These are phyloP conservation scores for Drosophila neotestacea DNA, from an alignment of 2,888 invertebrate genomes.

Conservation along the genomic window DNA sequence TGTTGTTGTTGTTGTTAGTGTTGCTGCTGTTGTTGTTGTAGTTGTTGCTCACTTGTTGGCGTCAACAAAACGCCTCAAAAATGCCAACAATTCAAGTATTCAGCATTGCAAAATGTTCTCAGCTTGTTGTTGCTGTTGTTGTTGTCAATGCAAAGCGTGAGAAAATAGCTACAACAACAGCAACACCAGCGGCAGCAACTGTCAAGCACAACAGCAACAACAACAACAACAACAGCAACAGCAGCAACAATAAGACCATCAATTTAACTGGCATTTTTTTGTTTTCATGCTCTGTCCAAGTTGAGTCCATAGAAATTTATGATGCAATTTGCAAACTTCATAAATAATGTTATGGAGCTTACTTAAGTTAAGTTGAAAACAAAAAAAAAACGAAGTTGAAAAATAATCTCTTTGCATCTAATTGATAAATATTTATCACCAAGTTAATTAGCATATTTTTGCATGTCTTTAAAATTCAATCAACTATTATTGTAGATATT, in stretches of 20 bases:
- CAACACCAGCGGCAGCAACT: constrained; percentile 31
- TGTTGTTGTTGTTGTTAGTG: constrained; percentile 24
- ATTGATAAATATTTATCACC: no score
- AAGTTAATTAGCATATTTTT: constrained; percentile 1
- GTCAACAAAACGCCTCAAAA: constrained; percentile 61
- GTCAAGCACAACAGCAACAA: constrained; percentile 32
- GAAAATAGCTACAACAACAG: constrained; percentile 51
- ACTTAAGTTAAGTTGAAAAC: not conserved
- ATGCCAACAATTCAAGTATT: constrained; percentile 61
- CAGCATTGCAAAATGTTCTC: constrained; percentile 74
- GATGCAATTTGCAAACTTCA: constrained; percentile 30
- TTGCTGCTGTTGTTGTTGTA: constrained; percentile 27
- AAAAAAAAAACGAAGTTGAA: not conserved
- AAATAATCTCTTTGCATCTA: not conserved
- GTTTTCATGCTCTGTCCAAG: constrained; percentile 29
- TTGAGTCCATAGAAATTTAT: constrained; percentile 28
- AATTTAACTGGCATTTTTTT: constrained; percentile 55
- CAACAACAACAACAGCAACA: constrained; percentile 9
- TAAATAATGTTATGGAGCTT: constrained; percentile 5
- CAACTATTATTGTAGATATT: not conserved
- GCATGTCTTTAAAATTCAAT: not conserved
- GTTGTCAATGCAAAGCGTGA: constrained; percentile 77
- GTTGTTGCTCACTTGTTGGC: constrained; percentile 40
- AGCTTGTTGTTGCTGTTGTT: constrained; percentile 46
- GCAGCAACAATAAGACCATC: constrained; percentile 34